These are phyloP conservation scores for Pogonocherus hispidulus DNA, from an alignment of 2,888 invertebrate genomes.

Conservation along the genomic window DNA sequence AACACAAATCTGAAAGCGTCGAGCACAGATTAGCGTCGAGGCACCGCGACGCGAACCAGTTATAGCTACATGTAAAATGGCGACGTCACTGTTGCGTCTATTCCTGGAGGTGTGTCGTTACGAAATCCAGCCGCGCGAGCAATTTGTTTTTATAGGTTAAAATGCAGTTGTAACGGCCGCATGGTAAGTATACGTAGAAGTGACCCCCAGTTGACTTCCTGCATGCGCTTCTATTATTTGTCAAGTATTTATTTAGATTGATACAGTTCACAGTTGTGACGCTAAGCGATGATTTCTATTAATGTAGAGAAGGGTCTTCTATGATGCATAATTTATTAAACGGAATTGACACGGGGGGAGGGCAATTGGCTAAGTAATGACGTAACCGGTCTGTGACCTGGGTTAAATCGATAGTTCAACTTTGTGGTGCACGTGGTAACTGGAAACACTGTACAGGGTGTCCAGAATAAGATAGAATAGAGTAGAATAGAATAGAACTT, in stretches of 20 bases:
- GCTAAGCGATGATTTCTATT: neutral
- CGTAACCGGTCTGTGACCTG: constrained; percentile 7
- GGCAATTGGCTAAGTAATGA: neutral
- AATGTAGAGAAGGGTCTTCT: neutral
- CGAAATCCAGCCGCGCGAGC: constrained; percentile 46
- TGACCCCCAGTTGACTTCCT: neutral
- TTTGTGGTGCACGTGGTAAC: neutral
- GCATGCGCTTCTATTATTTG: neutral
- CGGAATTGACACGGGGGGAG: neutral
- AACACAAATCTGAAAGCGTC: too few relatives aligned
- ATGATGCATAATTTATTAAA: neutral
- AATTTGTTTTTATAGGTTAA: constrained; percentile 39
- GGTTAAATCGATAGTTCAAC: constrained; percentile 15
- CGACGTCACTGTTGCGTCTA: constrained; percentile 51
- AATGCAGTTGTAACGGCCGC: constrained; percentile 35
- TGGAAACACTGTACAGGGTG: neutral
- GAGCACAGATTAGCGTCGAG: neutral
- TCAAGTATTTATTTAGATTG: neutral
- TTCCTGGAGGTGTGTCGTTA: constrained; percentile 54
- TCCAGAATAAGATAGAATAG: too few relatives aligned
- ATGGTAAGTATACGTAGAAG: constrained; percentile 32
- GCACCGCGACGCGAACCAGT: constrained; percentile 39
- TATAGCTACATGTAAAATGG: constrained; percentile 49
- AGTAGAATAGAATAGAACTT: too few relatives aligned
- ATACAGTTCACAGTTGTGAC: neutral